Conservation (phyloP, 2,888 invertebrate genomes). For the Gortyna flavago region DNA sequence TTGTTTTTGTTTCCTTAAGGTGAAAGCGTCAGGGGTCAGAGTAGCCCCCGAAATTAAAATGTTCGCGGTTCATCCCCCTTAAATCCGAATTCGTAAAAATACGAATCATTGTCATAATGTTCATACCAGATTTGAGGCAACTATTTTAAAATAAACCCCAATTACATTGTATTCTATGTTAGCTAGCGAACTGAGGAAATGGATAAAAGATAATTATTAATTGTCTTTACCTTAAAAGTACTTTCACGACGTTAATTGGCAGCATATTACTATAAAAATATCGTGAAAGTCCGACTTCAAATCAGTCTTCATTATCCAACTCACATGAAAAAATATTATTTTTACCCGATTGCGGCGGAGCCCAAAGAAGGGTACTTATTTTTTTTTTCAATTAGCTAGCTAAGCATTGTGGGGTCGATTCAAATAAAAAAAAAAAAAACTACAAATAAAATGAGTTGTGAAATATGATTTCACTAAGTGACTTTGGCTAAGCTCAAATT, state of each 20-base stretch:
- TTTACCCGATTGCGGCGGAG: background rate
- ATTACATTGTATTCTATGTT: conserved; percentile 26
- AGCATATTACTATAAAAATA: conserved; percentile 29
- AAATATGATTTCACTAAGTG: conserved; percentile 87
- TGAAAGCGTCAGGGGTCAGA: background rate
- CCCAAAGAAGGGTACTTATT: too few relatives aligned
- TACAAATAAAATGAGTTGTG: conserved; percentile 70
- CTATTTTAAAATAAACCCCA: conserved; percentile 47
- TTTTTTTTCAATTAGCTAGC: conserved; percentile 50
- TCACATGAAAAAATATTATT: background rate
- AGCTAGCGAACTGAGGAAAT: conserved; percentile 44
- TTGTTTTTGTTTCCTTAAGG: background rate
- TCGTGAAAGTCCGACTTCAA: conserved; percentile 16
- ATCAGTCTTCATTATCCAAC: too few relatives aligned
- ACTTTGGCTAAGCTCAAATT: conserved; percentile 89
- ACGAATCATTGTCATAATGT: conserved; percentile 38
- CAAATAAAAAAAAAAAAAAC: conserved; percentile 39
- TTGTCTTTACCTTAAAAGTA: background rate
- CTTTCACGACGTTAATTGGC: conserved; percentile 33
- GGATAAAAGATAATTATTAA: background rate
- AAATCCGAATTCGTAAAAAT: background rate
- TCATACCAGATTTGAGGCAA: conserved; percentile 62
- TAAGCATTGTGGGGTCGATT: conserved; percentile 48
- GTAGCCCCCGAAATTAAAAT: background rate
- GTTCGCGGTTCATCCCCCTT: background rate